Evolutionary conservation across 2,888 invertebrate genomes (phyloP).

Genomic region (Agelastica alni): DNA sequence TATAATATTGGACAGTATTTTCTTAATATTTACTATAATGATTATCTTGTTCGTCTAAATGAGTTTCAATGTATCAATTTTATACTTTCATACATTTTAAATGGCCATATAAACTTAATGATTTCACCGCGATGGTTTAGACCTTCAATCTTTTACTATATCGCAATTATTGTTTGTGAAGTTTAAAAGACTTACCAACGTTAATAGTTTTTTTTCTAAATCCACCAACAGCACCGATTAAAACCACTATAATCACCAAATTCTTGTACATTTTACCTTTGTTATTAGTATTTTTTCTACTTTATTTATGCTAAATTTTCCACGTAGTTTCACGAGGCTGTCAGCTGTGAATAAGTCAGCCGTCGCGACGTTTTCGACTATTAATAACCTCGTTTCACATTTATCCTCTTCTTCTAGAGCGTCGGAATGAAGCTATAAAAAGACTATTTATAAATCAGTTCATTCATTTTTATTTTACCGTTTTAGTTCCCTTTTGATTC

Average conservation of each 20-base stretch:
- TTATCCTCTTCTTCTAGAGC: not conserved
- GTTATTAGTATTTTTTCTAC: not conserved
- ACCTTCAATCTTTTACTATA: no score
- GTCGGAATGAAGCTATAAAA: not conserved
- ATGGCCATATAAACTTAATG: no score
- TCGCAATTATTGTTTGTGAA: no score
- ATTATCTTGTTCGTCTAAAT: no score
- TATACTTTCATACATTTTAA: no score
- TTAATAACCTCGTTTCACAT: not conserved
- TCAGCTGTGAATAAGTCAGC: constrained; percentile 1
- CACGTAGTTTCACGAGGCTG: constrained; percentile 1
- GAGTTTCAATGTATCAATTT: no score
- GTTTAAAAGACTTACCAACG: constrained; percentile 6
- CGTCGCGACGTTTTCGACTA: not conserved
- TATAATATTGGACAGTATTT: no score
- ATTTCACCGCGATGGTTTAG: no score
- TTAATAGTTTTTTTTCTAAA: constrained; percentile 13
- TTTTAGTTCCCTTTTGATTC: no score
- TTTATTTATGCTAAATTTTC: not conserved
- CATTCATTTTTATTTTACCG: no score
- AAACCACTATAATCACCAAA: constrained; percentile 9
- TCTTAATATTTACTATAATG: no score
- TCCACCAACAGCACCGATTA: not conserved
- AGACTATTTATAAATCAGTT: constrained; percentile 2
- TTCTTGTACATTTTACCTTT: not conserved